A percentile compares a stretch with the other conserved stretches of the same genome.
These are phyloP conservation scores for Urosaurus nigricauda DNA, from an alignment of 2,797 vertebrate species.

Conservation along the genomic window DNA sequence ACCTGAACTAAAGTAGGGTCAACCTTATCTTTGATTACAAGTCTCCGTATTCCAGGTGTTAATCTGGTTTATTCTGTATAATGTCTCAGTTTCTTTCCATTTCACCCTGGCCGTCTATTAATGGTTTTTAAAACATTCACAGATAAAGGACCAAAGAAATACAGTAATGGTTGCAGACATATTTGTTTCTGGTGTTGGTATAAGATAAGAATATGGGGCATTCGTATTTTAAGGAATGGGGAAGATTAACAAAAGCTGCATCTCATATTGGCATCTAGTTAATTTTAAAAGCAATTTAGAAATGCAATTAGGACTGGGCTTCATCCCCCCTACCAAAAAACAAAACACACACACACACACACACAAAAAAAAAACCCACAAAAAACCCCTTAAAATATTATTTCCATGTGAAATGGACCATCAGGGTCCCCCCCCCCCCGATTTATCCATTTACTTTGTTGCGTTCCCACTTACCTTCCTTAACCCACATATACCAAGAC, in stretches of 20 bases:
- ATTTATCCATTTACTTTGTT: no score
- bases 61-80: background rate
- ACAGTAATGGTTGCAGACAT: background rate
- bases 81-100: background rate
- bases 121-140: background rate
- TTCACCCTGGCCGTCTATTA: background rate
- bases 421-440: no score
- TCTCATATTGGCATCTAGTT: background rate
- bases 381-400: background rate
- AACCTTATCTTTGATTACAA: conserved; percentile 3
- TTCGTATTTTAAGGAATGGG: background rate
- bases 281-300: background rate
- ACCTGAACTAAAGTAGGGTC: background rate
- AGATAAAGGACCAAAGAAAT: background rate
- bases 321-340: background rate
- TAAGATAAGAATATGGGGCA: background rate
- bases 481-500: no score
- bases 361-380: no score
- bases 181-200: background rate
- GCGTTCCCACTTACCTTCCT: no score
- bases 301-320: background rate
- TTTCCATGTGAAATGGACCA: background rate
- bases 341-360: no score
- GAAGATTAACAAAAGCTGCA: background rate
- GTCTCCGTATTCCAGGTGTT: background rate